Base-by-base conservation (phyloP, 2,797 vertebrate genomes). In the Mus minutoides region DNA sequence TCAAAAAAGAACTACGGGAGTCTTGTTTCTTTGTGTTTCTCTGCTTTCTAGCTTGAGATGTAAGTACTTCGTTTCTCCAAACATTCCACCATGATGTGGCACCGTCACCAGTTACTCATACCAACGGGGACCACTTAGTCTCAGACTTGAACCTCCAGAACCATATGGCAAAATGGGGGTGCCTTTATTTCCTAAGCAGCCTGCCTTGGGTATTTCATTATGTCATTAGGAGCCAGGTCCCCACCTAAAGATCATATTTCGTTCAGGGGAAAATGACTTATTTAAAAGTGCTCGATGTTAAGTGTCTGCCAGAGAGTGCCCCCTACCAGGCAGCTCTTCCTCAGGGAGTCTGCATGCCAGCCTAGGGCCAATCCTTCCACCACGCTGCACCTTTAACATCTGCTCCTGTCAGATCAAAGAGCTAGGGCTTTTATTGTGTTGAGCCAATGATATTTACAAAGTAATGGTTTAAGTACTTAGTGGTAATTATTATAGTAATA, bases 401-500 rank as follows among this genome's bases (percentile, higher is more conserved):
- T 75, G 86, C 10, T 54, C 40, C 22, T 62, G 8, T 52, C 34
- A 87, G 43, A 31, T 92, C 11, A 71, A 91, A 86, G 54, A 76
- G 91, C 3, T 79, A 2, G 75, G 88, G 75, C 73, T 78, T 90
- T 88, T 83, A 89, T 84, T 93, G 10, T 91, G 4, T 69, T 78
- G 76, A 88, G 21, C 37, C 71, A 75, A 16, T 79, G 19, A 54
- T 93, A 92, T 64, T 88, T 90, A 93, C 19, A 87, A 16, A 34
- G 9, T 21, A 94, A 83, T 90, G 84, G 56, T 92, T 93, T 90
- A 43, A 94, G 46, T 26, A 60, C 89, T 75, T 80, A 88, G 29
- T 88, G 71, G 71, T 82, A 92, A 89, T 83, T 49, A 75, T 54
- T 88, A 40, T 90, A 49, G 89, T 87, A 49, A 91, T 17, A 76